These are phyloP conservation scores for Cerastoderma edule DNA, from an alignment of 2,888 invertebrate species.

Conservation along the genomic window DNA sequence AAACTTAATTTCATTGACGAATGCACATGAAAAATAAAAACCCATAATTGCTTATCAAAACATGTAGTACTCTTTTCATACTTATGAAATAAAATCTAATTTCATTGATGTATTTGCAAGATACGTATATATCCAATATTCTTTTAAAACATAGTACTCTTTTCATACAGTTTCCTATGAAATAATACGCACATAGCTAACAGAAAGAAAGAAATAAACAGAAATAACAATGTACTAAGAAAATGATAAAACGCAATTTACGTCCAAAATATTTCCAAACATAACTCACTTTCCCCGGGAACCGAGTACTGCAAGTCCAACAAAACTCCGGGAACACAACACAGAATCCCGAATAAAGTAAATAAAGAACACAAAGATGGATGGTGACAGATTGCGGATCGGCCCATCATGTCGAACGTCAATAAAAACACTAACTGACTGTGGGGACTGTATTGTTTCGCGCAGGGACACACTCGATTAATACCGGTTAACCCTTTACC, in stretches of 20 bases:
- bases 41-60: no score
- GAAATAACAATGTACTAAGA: neutral
- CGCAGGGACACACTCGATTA: no score
- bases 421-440: neutral
- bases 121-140: neutral
- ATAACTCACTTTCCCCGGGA: slow-evolving; percentile 8
- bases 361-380: neutral
- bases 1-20: no score
- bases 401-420: neutral
- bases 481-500: no score
- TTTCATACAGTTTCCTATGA: neutral
- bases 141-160: neutral
- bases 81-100: no score
- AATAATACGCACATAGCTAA: neutral
- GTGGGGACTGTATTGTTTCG: no score
- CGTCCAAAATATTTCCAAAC: neutral
- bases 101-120: no score
- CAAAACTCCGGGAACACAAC: slow-evolving; percentile 7
- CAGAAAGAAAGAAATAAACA: neutral
- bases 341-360: slow-evolving; percentile 6
- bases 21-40: no score
- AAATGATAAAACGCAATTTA: neutral
- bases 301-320: neutral
- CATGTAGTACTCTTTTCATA: no score
- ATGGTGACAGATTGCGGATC: neutral